Evolutionary conservation across 2,113 vertebrate species (phyloP), one percentile per base, ranked within the genome.

Genomic region (Aleadryas rufinucha): DNA sequence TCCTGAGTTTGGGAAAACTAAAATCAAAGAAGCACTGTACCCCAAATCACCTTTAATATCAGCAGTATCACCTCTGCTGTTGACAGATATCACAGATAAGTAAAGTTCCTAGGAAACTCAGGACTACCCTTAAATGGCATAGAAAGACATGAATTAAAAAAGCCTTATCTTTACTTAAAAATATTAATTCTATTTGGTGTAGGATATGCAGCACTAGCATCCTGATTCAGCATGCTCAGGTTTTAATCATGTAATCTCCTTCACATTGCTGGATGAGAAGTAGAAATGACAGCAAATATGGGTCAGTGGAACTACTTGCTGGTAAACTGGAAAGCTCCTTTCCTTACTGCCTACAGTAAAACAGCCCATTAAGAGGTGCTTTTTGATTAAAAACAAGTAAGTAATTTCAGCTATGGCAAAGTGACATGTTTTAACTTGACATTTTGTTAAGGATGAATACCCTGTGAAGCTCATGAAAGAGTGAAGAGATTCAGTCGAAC

Each of bases 361-460:
- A 89, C 75, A 96, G 94, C 60, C 92, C 97, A 96, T 95, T 96
- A 97, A 97, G 96, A 97, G 71, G 54, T 94, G 93, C 26, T 95
- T 97, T 96, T 95, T 94, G 89, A 97, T 95, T 95, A 93, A 96
- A 98, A 95, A 96, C 97, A 98, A 95, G 95, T 88, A 98, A 92
- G 96, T 92, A 97, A 96, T 94, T 97, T 95, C 87, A 96, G 81
- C 94, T 95, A 91, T 21, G 45, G 96, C 44, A 95, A 97, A 97
- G 91, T 97, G 97, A 97, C 97, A 97, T 97, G 97, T 97, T 98
- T 98, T 95, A 98, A 98, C 98, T 92, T 98, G 98, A 98, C 96
- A 84, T 95, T 97, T 96, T 97, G 84, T 94, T 96, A 97, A 96
- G 92, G 95, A 97, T 96, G 95, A 96, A 80, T 89, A 97, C 70